These are phyloP conservation scores for Galendromus occidentalis DNA, from an alignment of 1,140 invertebrate species.

Conservation along the genomic window DNA sequence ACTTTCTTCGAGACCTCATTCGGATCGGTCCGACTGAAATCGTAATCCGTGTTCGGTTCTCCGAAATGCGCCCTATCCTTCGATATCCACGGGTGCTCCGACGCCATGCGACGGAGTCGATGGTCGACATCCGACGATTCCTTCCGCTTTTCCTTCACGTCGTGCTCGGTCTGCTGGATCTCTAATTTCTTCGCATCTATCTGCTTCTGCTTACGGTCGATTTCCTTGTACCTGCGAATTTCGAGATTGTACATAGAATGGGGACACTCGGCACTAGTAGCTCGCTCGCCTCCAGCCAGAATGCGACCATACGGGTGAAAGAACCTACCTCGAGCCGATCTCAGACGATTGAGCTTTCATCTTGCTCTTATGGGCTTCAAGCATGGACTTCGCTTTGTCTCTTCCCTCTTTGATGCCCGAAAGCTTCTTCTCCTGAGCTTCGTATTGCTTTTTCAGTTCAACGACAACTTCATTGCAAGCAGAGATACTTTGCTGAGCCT, in stretches of 20 bases:
- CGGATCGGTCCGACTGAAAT: conserved; percentile 36
- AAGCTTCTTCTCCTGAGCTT: conserved; percentile 3
- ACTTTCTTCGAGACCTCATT: conserved; percentile 35
- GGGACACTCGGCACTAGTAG: no score
- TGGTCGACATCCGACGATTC: conserved; percentile 31
- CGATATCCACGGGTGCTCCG: conserved; percentile 51
- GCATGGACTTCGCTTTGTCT: conserved; percentile 22
- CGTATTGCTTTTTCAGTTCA: not conserved
- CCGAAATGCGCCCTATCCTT: conserved; percentile 59
- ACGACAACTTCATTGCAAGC: not conserved
- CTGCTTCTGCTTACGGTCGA: conserved; percentile 22
- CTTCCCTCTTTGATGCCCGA: conserved; percentile 30
- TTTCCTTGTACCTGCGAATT: conserved; percentile 38
- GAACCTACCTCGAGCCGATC: conserved; percentile 31
- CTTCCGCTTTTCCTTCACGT: conserved; percentile 29
- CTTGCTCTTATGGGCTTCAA: conserved; percentile 51
- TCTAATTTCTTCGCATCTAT: conserved; percentile 43
- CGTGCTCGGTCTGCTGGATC: conserved; percentile 56
- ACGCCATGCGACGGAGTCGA: conserved; percentile 33
- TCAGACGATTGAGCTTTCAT: conserved; percentile 54
- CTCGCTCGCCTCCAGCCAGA: no score
- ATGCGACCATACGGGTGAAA: no score
- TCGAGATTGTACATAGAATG: no score
- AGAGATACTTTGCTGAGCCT: not conserved
- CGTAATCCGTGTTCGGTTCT: conserved; percentile 37